Percentiles rank a stretch among this genome's conserved stretches.
Evolutionary conservation across 2,888 invertebrate species (phyloP).

Genomic region (Dolichopus griseipennis): DNA sequence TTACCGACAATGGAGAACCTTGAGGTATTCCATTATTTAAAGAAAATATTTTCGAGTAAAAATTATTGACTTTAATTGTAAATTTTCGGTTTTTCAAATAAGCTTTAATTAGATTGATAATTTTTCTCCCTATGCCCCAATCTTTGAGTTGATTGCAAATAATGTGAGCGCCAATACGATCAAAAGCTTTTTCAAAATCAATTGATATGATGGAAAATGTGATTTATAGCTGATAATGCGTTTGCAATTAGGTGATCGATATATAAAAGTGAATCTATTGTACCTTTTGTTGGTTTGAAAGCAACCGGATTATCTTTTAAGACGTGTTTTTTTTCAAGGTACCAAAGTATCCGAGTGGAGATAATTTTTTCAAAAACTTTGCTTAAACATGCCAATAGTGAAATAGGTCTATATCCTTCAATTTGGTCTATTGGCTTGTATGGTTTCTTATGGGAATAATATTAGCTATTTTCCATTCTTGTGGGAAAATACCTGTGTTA

Average conservation of each 20-base stretch:
- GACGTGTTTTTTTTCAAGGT: neutral
- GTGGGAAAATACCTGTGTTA: no score
- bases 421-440: neutral
- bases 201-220: conserved; percentile 5
- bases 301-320: neutral
- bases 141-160: no score
- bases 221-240: neutral
- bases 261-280: neutral
- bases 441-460: conserved; percentile 10
- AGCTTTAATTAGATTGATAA: no score
- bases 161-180: neutral
- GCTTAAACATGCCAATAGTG: neutral
- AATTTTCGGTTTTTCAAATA: no score
- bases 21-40: no score
- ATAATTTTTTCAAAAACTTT: conserved; percentile 4
- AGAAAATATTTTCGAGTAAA: no score
- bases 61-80: no score
- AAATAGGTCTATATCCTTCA: conserved; percentile 7
- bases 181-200: conserved; percentile 1
- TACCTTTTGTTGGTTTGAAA: conserved; percentile 4
- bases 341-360: neutral
- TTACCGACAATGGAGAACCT: neutral
- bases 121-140: no score
- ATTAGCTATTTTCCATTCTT: no score
- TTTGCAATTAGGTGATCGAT: neutral